These are phyloP conservation scores for Vombatus ursinus DNA, from an alignment of 2,113 vertebrate species.

Conservation along the genomic window DNA sequence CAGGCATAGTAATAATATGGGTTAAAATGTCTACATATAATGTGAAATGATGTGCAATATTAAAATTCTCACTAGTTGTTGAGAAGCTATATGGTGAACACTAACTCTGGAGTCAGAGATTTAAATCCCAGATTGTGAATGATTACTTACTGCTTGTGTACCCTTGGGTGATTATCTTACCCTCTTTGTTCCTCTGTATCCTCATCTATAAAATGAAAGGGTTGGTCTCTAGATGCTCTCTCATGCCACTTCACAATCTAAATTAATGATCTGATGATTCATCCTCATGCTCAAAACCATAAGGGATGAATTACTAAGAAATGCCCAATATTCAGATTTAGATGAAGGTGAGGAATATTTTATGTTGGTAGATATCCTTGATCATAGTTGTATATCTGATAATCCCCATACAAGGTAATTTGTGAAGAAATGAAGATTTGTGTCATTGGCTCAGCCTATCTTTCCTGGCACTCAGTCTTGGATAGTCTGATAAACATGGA, in stretches of 20 bases:
- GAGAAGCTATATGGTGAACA: not conserved
- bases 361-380: constrained; percentile 9
- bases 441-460: constrained; percentile 20
- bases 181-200: not conserved
- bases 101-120: not conserved
- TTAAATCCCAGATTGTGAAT: not conserved
- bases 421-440: not conserved
- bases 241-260: not conserved
- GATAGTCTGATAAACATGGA: not conserved
- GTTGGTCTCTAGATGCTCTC: not conserved
- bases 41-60: not conserved
- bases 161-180: not conserved
- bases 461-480: constrained; percentile 28
- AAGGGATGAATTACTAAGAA: not conserved
- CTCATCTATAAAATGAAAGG: not conserved
- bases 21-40: not conserved
- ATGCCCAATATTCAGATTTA: not conserved
- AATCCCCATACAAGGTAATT: not conserved
- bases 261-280: not conserved
- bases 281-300: not conserved
- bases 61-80: too few species aligned
- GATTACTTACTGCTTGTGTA: not conserved
- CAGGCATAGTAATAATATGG: not conserved
- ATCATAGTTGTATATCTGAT: not conserved
- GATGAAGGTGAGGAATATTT: not conserved